A percentile compares a stretch with the other conserved stretches of the same genome.
These are phyloP conservation scores for Neotragus pygmaeus DNA, from an alignment of 2,113 vertebrate genomes.

Conservation along the genomic window DNA sequence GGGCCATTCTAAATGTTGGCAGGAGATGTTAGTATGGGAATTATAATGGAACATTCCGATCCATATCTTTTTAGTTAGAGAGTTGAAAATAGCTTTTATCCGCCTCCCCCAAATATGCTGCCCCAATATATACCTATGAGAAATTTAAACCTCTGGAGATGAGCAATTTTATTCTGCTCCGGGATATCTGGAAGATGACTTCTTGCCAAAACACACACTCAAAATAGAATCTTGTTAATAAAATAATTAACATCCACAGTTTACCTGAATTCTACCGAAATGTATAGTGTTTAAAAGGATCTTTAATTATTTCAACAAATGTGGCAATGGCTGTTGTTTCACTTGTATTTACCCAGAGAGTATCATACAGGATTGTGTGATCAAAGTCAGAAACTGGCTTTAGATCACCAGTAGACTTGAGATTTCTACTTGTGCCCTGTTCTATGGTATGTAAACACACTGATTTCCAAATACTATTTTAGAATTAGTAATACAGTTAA, in stretches of 20 bases:
- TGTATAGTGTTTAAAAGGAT: background rate
- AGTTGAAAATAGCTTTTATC: background rate
- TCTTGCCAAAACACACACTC: background rate
- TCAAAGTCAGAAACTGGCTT: background rate
- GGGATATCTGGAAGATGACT: background rate
- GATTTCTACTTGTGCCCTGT: background rate
- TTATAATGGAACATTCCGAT: slow-evolving; percentile 49
- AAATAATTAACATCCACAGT: background rate
- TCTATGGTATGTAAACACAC: background rate
- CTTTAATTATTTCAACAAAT: background rate
- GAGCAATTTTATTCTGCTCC: slow-evolving; percentile 25
- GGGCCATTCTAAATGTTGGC: slow-evolving; percentile 53
- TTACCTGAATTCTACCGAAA: slow-evolving; percentile 27
- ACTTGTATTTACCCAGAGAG: background rate
- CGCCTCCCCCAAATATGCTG: slow-evolving; percentile 5
- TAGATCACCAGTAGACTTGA: background rate
- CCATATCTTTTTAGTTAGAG: slow-evolving; percentile 31
- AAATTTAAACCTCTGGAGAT: slow-evolving; percentile 36
- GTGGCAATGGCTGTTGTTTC: background rate
- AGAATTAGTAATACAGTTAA: background rate
- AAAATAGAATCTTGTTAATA: slow-evolving; percentile 27
- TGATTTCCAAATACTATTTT: background rate
- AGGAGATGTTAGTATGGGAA: slow-evolving; percentile 58
- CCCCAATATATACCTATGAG: slow-evolving; percentile 26
- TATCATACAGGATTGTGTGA: background rate